A percentile compares a stretch with the other conserved stretches of the same genome.
phyloP scores from a whole-genome alignment of 2,797 vertebrate genomes.

The Myotis vivesi region DNA sequence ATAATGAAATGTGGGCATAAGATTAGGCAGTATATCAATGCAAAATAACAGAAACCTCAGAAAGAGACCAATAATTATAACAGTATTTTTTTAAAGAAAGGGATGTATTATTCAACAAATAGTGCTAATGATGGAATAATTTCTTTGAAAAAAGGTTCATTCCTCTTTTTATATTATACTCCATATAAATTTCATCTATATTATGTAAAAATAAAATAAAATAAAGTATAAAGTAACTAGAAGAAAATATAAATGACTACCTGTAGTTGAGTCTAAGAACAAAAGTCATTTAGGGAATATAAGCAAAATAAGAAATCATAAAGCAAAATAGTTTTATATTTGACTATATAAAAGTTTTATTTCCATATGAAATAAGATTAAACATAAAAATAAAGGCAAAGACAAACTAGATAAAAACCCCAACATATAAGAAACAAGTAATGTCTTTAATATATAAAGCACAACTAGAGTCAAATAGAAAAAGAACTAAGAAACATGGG shows the following conservation, averaged over 20 bases:
- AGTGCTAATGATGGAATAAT: background rate
- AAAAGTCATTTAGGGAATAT: background rate
- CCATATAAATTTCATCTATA: background rate
- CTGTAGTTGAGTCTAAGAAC: background rate
- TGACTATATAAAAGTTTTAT: background rate
- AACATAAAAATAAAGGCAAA: constrained; percentile 20
- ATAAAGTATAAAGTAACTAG: background rate
- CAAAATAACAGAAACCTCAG: background rate
- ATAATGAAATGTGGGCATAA: constrained; percentile 30
- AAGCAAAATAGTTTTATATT: constrained; percentile 20
- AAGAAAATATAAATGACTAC: background rate
- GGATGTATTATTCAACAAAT: background rate
- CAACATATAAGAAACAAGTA: background rate
- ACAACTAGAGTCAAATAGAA: background rate
- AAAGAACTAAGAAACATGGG: background rate
- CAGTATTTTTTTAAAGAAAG: constrained; percentile 26
- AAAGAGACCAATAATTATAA: background rate
- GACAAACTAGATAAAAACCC: background rate
- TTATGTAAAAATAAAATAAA: background rate
- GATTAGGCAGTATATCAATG: background rate
- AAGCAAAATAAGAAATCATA: background rate
- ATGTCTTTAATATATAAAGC: background rate
- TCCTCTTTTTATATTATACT: background rate
- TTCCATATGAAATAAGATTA: background rate
- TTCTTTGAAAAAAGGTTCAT: background rate